Conservation (phyloP, 2,113 vertebrate genomes). For the Etheostoma cragini region DNA sequence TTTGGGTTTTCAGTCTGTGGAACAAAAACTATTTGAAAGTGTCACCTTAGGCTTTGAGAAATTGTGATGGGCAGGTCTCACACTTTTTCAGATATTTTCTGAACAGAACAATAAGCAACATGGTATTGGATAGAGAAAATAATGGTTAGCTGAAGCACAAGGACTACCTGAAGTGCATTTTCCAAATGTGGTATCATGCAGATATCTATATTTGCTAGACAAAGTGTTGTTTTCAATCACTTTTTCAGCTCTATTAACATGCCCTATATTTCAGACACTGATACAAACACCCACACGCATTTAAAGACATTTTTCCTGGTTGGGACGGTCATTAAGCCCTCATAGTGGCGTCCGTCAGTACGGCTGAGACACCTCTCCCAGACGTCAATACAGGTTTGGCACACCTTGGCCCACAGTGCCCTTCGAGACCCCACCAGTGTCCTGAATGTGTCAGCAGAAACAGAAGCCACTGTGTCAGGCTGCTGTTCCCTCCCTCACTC, state of each 20-base stretch:
- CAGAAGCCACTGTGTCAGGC: conserved; percentile 75
- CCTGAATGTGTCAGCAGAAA: conserved; percentile 82
- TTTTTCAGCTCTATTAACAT: conserved; percentile 15
- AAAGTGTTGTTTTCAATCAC: conserved; percentile 3
- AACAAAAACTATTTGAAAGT: too few relatives aligned
- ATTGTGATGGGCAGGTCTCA: too few relatives aligned
- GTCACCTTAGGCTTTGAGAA: too few relatives aligned
- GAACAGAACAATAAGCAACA: too few relatives aligned
- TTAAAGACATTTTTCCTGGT: conserved; percentile 33
- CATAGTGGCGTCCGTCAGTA: conserved; percentile 66
- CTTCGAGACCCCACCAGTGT: conserved; percentile 70
- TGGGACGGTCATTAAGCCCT: conserved; percentile 71
- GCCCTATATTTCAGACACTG: neutral
- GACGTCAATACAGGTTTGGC: conserved; percentile 82
- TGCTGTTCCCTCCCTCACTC: conserved; percentile 45
- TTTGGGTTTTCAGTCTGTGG: neutral
- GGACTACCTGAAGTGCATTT: neutral
- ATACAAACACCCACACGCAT: conserved; percentile 31
- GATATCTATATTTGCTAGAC: neutral
- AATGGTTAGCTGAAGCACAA: neutral
- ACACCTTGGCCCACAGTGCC: conserved; percentile 72
- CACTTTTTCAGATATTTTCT: neutral
- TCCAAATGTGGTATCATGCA: neutral
- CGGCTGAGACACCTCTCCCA: conserved; percentile 69
- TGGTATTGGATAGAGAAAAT: neutral